Conservation (phyloP, 2,888 invertebrate species). For the Deilephila porcellus region DNA sequence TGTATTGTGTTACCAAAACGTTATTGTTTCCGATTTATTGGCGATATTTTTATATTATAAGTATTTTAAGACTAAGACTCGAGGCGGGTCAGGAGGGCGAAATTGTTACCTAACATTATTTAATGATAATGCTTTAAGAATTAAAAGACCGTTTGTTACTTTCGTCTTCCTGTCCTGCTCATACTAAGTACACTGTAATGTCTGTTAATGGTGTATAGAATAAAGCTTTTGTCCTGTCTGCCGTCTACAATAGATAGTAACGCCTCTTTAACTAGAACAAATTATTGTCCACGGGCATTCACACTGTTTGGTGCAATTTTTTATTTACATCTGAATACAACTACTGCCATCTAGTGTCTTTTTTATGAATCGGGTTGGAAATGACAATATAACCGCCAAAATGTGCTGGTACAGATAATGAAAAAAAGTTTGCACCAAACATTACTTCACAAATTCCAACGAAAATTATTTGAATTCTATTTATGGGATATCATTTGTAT, state of each 20-base stretch:
- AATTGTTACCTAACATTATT: slow-evolving; percentile 6
- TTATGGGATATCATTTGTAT: slow-evolving; percentile 6
- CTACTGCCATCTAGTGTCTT: neutral
- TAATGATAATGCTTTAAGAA: neutral
- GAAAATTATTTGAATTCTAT: slow-evolving; percentile 15
- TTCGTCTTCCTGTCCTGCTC: slow-evolving; percentile 13
- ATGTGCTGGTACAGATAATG: neutral
- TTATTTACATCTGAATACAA: neutral
- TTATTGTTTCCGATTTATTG: slow-evolving; percentile 31
- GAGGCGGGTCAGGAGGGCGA: slow-evolving; percentile 16
- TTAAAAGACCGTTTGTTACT: slow-evolving; percentile 4
- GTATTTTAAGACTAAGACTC: slow-evolving; percentile 21
- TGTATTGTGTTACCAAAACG: slow-evolving; percentile 50
- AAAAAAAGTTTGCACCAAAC: slow-evolving; percentile 25
- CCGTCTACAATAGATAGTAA: slow-evolving; percentile 37
- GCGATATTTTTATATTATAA: slow-evolving; percentile 35
- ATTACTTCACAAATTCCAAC: slow-evolving; percentile 27
- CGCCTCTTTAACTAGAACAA: slow-evolving; percentile 31
- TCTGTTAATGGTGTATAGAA: slow-evolving; percentile 27
- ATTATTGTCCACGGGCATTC: slow-evolving; percentile 34
- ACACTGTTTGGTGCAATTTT: slow-evolving; percentile 28
- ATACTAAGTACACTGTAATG: slow-evolving; percentile 21
- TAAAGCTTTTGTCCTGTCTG: slow-evolving; percentile 35
- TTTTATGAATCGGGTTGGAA: neutral
- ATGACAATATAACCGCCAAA: neutral